phyloP scores from a whole-genome alignment of 2,797 vertebrate species.

The Xiphorhynchus erythropygius region DNA sequence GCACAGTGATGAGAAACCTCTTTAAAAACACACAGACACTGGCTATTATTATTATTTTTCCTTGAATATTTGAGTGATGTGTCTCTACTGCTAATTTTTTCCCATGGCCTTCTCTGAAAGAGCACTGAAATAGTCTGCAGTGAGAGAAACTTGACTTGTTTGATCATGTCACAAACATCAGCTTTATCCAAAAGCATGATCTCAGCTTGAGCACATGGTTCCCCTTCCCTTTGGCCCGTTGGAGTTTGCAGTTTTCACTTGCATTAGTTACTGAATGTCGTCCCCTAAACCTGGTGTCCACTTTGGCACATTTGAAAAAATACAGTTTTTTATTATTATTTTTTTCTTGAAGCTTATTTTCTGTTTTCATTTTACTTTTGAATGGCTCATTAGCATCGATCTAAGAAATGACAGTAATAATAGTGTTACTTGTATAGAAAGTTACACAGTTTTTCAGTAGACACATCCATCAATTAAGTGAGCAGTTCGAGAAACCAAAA shows the following conservation, averaged over 20 bases:
- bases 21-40: background rate
- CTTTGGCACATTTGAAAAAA: background rate
- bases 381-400: conserved; percentile 80
- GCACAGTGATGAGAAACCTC: background rate
- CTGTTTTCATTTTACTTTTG: conserved; percentile 72
- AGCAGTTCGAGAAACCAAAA: conserved; percentile 82
- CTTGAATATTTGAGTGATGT: background rate
- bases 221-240: background rate
- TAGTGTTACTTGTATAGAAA: conserved; percentile 83
- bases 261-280: background rate
- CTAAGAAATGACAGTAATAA: conserved; percentile 84
- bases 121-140: background rate
- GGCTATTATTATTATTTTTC: background rate
- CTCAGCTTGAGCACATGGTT: background rate
- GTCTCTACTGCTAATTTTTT: background rate
- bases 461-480: conserved; percentile 85
- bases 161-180: background rate
- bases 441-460: conserved; percentile 79
- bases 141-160: conserved; percentile 12
- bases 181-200: conserved; percentile 3
- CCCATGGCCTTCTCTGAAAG: background rate
- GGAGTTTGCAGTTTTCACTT: background rate
- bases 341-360: conserved; percentile 62
- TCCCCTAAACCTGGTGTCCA: conserved; percentile 6
- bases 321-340: background rate